phyloP scores from a whole-genome alignment of 1,140 invertebrate species.

The Meloidogyne chitwoodi region DNA sequence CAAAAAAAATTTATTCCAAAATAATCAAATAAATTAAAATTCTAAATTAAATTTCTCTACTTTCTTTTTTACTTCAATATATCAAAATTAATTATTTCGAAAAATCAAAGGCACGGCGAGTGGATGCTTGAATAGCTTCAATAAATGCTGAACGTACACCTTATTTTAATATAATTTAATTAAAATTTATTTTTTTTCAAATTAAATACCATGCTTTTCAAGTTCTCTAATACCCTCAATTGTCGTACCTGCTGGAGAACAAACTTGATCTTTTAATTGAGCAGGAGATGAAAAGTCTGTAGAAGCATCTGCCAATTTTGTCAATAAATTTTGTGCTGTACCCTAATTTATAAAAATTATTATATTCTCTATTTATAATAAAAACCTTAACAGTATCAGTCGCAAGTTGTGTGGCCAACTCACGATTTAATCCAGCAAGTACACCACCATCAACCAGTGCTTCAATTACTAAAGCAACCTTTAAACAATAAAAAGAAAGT shows the following conservation, averaged over 20 bases:
- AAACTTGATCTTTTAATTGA: conserved; percentile 36
- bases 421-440: conserved; percentile 28
- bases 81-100: neutral
- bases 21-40: neutral
- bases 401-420: conserved; percentile 25
- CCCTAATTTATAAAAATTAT: conserved; percentile 15
- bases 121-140: conserved; percentile 35
- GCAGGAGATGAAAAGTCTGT: conserved; percentile 3
- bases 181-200: neutral
- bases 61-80: neutral
- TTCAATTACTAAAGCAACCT: conserved; percentile 38
- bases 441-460: conserved; percentile 43
- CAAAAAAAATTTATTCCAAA: no score
- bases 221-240: conserved; percentile 37
- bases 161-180: neutral
- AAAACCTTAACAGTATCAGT: conserved; percentile 26
- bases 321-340: conserved; percentile 19
- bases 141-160: conserved; percentile 33
- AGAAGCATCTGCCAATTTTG: neutral
- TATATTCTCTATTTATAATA: no score
- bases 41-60: conserved; percentile 1
- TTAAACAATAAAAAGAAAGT: no score
- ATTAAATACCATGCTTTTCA: conserved; percentile 24
- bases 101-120: conserved; percentile 26
- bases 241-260: conserved; percentile 41